A percentile compares a stretch with the other conserved stretches of the same genome.
These are phyloP conservation scores for Hypocryptadius cinnamomeus DNA, from an alignment of 2,113 vertebrate genomes.

Conservation along the genomic window DNA sequence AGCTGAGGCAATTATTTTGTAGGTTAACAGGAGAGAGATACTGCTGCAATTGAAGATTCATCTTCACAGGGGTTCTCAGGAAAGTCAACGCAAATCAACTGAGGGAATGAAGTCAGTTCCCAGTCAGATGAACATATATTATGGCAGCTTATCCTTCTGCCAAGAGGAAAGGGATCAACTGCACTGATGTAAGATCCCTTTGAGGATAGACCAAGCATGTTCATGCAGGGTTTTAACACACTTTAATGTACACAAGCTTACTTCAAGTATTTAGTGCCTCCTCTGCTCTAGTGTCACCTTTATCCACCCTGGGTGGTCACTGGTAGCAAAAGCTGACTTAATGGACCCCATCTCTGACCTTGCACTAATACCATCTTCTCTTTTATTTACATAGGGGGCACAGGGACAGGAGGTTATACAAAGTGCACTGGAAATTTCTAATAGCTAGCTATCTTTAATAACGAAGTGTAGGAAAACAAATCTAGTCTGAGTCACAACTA, in stretches of 20 bases:
- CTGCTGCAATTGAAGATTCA: constrained; percentile 16
- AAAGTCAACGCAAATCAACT: constrained; percentile 6
- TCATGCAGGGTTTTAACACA: not conserved
- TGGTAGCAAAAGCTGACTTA: not conserved
- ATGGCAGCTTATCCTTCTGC: not conserved
- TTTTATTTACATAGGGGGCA: not conserved
- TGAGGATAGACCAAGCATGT: not conserved
- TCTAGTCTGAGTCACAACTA: constrained; percentile 7
- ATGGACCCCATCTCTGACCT: not conserved
- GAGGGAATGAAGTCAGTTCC: constrained; percentile 10
- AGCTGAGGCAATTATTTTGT: constrained; percentile 41
- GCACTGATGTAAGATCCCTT: not conserved
- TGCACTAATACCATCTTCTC: not conserved
- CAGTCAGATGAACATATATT: constrained; percentile 1
- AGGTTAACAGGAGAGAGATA: constrained; percentile 45
- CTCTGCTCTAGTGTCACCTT: not conserved
- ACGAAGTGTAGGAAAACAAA: constrained; percentile 28
- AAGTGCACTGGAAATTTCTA: not conserved
- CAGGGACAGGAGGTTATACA: not conserved
- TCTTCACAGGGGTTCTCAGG: constrained; percentile 16
- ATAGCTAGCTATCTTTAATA: constrained; percentile 22
- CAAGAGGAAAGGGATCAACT: not conserved
- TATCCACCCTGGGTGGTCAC: not conserved
- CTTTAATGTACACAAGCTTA: not conserved
- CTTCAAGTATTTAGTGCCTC: not conserved